Conservation (phyloP, 2,113 vertebrate species). For the Rhinoderma darwinii region DNA sequence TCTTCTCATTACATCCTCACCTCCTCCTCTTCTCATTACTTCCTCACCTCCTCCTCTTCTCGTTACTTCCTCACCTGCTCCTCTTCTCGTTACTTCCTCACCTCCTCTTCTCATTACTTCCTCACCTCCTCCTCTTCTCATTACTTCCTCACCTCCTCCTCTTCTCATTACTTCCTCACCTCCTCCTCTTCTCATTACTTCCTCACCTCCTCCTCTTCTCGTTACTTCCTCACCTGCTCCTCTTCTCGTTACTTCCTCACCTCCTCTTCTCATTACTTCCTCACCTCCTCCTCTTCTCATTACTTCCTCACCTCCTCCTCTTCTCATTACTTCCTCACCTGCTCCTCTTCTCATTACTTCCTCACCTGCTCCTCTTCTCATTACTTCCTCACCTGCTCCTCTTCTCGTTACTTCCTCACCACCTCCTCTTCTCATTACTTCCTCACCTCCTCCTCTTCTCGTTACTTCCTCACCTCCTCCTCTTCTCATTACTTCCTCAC, state of each 20-base stretch:
- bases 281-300: not conserved
- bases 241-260: not conserved
- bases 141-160: not conserved
- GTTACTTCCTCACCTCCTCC: not conserved
- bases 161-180: not conserved
- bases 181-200: not conserved
- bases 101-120: not conserved
- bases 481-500: not conserved
- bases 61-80: not conserved
- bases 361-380: too few relatives aligned
- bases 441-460: not conserved
- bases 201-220: not conserved
- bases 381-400: not conserved
- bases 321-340: not conserved
- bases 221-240: not conserved
- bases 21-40: not conserved
- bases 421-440: not conserved
- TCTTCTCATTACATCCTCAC: not conserved
- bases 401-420: not conserved
- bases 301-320: not conserved
- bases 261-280: not conserved
- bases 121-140: too few relatives aligned
- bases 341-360: not conserved
- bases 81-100: not conserved
- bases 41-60: not conserved